A percentile compares a stretch with the other conserved stretches of the same genome.
Conservation (phyloP, 1,140 invertebrate species). For the honey bee (Apis mellifera) region DNA sequence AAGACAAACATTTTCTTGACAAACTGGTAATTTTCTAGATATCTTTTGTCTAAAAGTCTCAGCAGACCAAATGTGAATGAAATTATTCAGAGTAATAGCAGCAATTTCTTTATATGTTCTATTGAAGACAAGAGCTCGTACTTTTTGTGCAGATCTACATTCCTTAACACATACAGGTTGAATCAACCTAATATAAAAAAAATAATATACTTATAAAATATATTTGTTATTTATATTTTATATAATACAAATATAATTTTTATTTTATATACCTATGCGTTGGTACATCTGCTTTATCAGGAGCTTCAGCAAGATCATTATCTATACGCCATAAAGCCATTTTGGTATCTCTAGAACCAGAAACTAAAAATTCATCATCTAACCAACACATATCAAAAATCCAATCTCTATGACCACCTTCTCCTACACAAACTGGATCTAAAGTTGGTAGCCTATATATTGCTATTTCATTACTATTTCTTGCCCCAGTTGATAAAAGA, state of each 20-base stretch:
- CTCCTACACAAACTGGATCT: constrained; percentile 97
- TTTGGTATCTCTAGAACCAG: constrained; percentile 94
- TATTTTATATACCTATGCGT: constrained; percentile 70
- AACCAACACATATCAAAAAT: constrained; percentile 98
- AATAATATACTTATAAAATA: constrained; percentile 1
- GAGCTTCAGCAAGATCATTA: constrained; percentile 83
- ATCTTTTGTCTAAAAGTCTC: constrained; percentile 92
- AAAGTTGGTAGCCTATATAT: constrained; percentile 96
- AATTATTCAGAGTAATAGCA: constrained; percentile 95
- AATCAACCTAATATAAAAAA: constrained; percentile 79
- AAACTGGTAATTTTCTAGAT: constrained; percentile 92
- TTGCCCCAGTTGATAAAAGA: constrained; percentile 94
- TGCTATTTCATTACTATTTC: constrained; percentile 96
- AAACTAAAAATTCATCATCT: constrained; percentile 97
- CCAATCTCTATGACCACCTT: constrained; percentile 95
- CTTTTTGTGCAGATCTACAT: constrained; percentile 89
- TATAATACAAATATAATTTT: not conserved
- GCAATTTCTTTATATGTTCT: constrained; percentile 93
- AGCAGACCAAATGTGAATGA: constrained; percentile 95
- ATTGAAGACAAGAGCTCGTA: constrained; percentile 94
- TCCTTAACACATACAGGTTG: constrained; percentile 88
- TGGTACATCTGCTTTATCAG: constrained; percentile 81
- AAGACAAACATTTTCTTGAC: constrained; percentile 96
- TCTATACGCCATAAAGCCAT: constrained; percentile 90
- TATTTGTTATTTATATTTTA: not conserved